phyloP scores from a whole-genome alignment of 2,113 vertebrate species.

The Clarias magur region DNA sequence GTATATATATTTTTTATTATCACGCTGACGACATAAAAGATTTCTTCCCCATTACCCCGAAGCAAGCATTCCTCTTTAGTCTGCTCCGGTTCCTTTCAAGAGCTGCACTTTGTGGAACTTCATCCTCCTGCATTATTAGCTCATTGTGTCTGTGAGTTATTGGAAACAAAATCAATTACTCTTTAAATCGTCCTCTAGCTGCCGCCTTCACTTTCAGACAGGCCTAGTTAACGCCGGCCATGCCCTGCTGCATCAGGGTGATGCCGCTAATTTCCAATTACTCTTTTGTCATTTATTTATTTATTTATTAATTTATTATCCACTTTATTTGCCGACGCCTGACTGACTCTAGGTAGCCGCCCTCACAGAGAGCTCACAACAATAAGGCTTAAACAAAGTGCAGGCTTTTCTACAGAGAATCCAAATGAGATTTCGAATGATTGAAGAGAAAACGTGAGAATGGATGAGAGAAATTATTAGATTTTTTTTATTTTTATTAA shows the following conservation, averaged over 20 bases:
- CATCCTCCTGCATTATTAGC: conserved; percentile 60
- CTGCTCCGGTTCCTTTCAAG: neutral
- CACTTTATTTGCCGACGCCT: conserved; percentile 47
- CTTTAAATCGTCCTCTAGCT: conserved; percentile 56
- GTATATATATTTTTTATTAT: neutral
- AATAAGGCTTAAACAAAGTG: neutral
- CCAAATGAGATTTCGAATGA: neutral
- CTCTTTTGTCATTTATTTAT: conserved; percentile 53
- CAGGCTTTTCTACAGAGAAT: conserved; percentile 9
- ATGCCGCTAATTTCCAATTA: conserved; percentile 58
- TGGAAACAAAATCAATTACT: conserved; percentile 61
- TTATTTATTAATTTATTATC: conserved; percentile 55
- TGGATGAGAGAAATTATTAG: neutral
- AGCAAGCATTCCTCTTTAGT: too few species aligned
- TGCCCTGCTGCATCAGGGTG: conserved; percentile 56
- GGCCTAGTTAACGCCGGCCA: conserved; percentile 52
- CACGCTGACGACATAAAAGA: neutral
- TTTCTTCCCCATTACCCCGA: too few species aligned
- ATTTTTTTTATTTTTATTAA: neutral
- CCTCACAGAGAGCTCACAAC: neutral
- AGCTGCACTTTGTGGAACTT: conserved; percentile 7
- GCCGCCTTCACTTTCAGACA: conserved; percentile 53
- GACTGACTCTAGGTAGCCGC: conserved; percentile 43
- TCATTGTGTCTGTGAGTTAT: conserved; percentile 52
- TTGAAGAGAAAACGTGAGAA: neutral